A percentile compares a stretch with the other conserved stretches of the same genome.
phyloP scores from a whole-genome alignment of 2,888 invertebrate species.

The Ganaspis brasiliensis region DNA sequence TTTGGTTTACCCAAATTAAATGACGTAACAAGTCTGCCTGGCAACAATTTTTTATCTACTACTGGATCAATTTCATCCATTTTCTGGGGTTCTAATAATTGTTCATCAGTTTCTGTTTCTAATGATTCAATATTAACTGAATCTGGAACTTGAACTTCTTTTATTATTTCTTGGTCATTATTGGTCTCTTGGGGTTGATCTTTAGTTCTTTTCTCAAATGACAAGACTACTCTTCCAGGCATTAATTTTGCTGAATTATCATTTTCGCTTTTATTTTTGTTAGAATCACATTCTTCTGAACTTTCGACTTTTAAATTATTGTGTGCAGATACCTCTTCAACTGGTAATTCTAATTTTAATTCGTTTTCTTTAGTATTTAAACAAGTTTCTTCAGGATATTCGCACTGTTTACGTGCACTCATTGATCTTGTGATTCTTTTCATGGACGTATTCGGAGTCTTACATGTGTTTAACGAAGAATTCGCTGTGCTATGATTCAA shows the following conservation, averaged over 20 bases:
- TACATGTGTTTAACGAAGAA: conserved; percentile 53
- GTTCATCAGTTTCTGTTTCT: conserved; percentile 27
- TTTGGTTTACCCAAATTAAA: conserved; percentile 47
- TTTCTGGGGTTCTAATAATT: conserved; percentile 28
- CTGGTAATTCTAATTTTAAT: background rate
- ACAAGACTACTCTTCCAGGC: too few species aligned
- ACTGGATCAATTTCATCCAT: conserved; percentile 40
- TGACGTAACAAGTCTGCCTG: conserved; percentile 50
- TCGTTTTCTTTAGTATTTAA: background rate
- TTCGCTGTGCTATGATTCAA: conserved; percentile 50
- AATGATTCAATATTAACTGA: background rate
- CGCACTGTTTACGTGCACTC: conserved; percentile 45
- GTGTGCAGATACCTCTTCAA: background rate
- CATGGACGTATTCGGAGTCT: conserved; percentile 55
- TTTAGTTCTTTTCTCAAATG: too few species aligned
- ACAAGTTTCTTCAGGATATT: conserved; percentile 27
- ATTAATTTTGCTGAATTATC: too few species aligned
- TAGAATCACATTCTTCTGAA: background rate
- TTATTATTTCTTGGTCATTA: background rate
- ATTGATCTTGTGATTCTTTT: conserved; percentile 59
- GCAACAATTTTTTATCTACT: too few species aligned
- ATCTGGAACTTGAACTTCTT: too few species aligned
- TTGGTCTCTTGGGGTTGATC: background rate
- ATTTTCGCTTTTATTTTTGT: too few species aligned
- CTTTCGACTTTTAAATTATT: background rate